Evolutionary conservation across 1,140 invertebrate species (phyloP), one percentile per base, ranked within the genome.

Genomic region (Samia ricini): DNA sequence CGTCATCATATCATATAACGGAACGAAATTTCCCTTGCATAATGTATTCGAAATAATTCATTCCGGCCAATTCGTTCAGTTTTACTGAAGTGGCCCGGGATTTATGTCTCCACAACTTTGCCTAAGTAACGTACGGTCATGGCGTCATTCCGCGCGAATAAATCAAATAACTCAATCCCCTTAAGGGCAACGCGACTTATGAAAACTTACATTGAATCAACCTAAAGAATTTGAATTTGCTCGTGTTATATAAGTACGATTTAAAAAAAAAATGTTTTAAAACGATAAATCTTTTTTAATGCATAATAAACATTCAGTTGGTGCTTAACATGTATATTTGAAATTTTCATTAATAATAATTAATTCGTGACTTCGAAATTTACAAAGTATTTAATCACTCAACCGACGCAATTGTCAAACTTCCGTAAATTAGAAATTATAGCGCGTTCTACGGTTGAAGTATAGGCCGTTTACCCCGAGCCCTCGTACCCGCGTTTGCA

Each of bases 11-110:
- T 56, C 26, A 57, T 18, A 57, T 66, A 65, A 71, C 60, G 69
- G 49, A 60, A 68, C 64, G 63, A 69, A 68, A 72, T 64, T 61
- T 52, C 48, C 50, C 64, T 60, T 73, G 56, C 60, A 57, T 63
- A 64, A 74, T 79, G 61, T 76, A 75, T 72, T 69, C 71, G 36
- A 70, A 77, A 81, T 81, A 72, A 81, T 81, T 79, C 74, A 81
- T 81, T 73, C 66, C 66, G 64, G 64, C 60, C 64, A 71, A 79
- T 76, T 75, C 71, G 63, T 77, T 75, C 71, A 69, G 65, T 72
- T 72, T 64, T 62, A 64, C 63, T 71, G 70, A 71, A 77, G 62
- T 72, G 68, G 68, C 63, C 62, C 66, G 62, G 77, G 74, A 81
- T 81, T 79, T 81, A 79, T 79, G 73, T 73, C 69, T 64, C 69